phyloP scores from a whole-genome alignment of 2,888 invertebrate species.

The Drosophila eohydei region DNA sequence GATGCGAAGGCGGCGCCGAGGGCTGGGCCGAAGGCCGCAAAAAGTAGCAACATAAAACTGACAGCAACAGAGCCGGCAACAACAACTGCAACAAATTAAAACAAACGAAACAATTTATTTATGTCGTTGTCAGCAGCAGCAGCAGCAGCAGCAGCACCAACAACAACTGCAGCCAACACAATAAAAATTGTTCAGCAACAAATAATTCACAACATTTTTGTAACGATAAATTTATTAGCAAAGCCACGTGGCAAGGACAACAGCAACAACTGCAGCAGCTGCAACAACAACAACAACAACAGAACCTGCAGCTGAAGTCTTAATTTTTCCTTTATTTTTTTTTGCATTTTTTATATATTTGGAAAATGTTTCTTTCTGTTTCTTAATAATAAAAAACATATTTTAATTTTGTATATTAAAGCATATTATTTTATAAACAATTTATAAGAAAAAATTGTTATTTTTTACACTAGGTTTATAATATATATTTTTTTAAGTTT shows the following conservation, averaged over 20 bases:
- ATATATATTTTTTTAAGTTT: too few relatives aligned
- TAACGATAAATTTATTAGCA: slow-evolving; percentile 63
- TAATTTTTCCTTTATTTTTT: not conserved
- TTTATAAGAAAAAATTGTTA: too few relatives aligned
- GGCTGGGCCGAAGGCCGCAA: slow-evolving; percentile 10
- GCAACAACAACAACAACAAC: not conserved
- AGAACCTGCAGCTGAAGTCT: not conserved
- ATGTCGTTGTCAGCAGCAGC: slow-evolving; percentile 55
- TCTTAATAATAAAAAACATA: too few relatives aligned
- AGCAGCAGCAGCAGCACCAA: slow-evolving; percentile 10
- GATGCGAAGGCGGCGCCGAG: slow-evolving; percentile 4
- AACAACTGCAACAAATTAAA: slow-evolving; percentile 51
- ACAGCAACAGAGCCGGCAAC: slow-evolving; percentile 51
- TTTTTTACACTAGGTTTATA: too few relatives aligned
- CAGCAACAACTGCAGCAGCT: slow-evolving; percentile 25
- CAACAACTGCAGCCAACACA: slow-evolving; percentile 40
- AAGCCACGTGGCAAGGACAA: slow-evolving; percentile 16
- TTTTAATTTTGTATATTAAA: too few relatives aligned
- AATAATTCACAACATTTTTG: slow-evolving; percentile 70
- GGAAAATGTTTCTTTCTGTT: too few relatives aligned
- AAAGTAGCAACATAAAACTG: slow-evolving; percentile 62
- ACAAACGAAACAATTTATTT: slow-evolving; percentile 60
- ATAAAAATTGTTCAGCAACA: slow-evolving; percentile 57
- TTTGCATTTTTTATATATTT: not conserved
- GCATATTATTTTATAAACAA: too few relatives aligned